phyloP scores from a whole-genome alignment of 1,140 invertebrate genomes.

The Pseudomyrmex flavicornis region DNA sequence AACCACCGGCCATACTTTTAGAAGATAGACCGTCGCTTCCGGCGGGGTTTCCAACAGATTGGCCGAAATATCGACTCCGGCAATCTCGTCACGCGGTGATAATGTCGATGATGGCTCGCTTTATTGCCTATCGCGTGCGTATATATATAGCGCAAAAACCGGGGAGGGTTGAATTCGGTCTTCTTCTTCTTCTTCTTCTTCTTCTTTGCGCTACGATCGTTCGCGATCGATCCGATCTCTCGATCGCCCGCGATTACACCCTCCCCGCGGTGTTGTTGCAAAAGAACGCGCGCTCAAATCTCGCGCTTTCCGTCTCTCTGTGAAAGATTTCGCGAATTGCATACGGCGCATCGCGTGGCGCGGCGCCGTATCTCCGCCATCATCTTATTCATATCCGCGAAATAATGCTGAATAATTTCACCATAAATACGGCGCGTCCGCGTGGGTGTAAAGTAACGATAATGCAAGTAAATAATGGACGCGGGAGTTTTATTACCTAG shows the following conservation, averaged over 20 bases:
- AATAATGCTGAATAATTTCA: constrained; percentile 84
- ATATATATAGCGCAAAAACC: not conserved
- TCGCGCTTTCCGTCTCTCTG: not conserved
- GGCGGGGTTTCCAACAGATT: constrained; percentile 43
- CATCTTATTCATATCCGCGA: constrained; percentile 81
- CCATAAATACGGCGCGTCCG: constrained; percentile 81
- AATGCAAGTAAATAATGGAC: constrained; percentile 85
- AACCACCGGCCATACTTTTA: constrained; percentile 22
- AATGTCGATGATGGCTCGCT: constrained; percentile 40
- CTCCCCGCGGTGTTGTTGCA: no score
- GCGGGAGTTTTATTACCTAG: constrained; percentile 82
- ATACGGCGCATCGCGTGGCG: constrained; percentile 35
- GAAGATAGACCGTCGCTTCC: constrained; percentile 35
- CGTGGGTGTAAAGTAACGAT: constrained; percentile 84
- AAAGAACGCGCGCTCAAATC: no score
- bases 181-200: not conserved
- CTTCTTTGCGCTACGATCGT: not conserved
- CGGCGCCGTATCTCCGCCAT: constrained; percentile 63
- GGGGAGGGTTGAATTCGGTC: constrained; percentile 21
- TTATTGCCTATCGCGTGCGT: not conserved
- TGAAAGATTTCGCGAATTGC: constrained; percentile 40
- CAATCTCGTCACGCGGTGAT: constrained; percentile 34
- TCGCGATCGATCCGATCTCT: not conserved
- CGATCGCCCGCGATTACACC: constrained; percentile 3
- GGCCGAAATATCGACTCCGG: constrained; percentile 24